Evolutionary conservation across 2,888 invertebrate species (phyloP), one percentile per base, ranked within the genome.

Genomic region (Drosophila rellima): DNA sequence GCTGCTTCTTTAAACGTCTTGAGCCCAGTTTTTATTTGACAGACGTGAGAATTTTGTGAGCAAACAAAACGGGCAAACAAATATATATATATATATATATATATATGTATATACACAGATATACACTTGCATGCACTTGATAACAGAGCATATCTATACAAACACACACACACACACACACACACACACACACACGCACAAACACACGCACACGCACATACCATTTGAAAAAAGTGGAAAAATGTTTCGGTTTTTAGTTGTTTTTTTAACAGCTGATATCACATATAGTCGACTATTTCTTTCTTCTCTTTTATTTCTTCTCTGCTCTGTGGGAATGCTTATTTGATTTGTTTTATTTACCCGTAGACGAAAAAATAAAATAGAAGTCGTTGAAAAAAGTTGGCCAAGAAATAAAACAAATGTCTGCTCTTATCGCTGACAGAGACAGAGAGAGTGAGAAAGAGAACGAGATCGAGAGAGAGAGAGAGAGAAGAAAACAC

Each of bases 21-120:
- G 50, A 23, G 59, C 23, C 47, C 42, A 40, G 51, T 70, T 45
- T 60, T 60, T 51, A 40, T 78, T 80, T 80, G 78, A 84, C 78
- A 74, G 86, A 84, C 81, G 86, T 84, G 88, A 88, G 88, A 84
- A 80, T 80, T 84, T 73, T 78, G 78, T 82, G 72, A 23, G 76
- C 76, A 84, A 84, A 88, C 87, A 88, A 72, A 73, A 67, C 55
- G 31, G 42, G 51, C 47, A 64, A 52, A 59, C 61, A 63, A 7
- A 65, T 44, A 59, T 10, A 69, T 45, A 64, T 7, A 7, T 7
- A 26, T 7, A n/a, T n/a, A n/a, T n/a, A n/a, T n/a, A n/a, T n/a
- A n/a, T n/a, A n/a, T n/a, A n/a, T n/a, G n/a, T n/a, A n/a, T n/a
- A n/a, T n/a, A n/a, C 5, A 65, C n/a, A 68, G 20, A 48, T 18